Evolutionary conservation across 2,888 invertebrate species (phyloP), one percentile per base, ranked within the genome.

Genomic region (Cenopis cana): DNA sequence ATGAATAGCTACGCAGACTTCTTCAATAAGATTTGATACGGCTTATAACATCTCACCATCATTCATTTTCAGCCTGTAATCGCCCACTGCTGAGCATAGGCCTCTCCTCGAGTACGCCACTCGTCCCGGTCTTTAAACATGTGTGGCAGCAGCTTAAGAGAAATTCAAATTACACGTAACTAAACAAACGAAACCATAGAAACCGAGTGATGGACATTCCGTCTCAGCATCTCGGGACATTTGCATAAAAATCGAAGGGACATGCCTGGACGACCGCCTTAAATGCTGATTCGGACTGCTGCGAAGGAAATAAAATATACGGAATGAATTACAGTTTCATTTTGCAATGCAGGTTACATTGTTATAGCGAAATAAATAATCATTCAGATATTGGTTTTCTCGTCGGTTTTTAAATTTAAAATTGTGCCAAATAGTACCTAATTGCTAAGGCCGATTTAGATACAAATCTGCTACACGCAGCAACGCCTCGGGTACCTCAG

Each of bases 161-260:
- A 83, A 84, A 93, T 91, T 91, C 89, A 92, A 91, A 92, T 89
- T 89, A 89, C 18, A 41, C 85, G 8, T 33, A 33, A 89, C 77
- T 85, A 88, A 89, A 87, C 86, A 85, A 85, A 71, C 61, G 71
- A 67, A 61, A 83, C 81, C 80, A 81, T 78, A 77, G 77, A 77
- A 79, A 78, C 73, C 81, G 83, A 82, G 84, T 91, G 92, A 92
- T 90, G 90, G 92, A 91, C 91, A 89, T 89, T 85, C 87, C 88
- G 87, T 91, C 90, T 86, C 79, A 68, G 82, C 79, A 83, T 87
- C 84, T 87, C 82, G 81, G 80, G 76, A 76, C 68, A 91, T 92
- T 92, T 89, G 89, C 93, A 93, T 93, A 89, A 89, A 89, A 89
- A 89, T 88, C 84, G 82, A 75, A 75, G 76, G 79, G 80, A 76